phyloP scores from a whole-genome alignment of 2,888 invertebrate species.

The Drosophila histrio region DNA sequence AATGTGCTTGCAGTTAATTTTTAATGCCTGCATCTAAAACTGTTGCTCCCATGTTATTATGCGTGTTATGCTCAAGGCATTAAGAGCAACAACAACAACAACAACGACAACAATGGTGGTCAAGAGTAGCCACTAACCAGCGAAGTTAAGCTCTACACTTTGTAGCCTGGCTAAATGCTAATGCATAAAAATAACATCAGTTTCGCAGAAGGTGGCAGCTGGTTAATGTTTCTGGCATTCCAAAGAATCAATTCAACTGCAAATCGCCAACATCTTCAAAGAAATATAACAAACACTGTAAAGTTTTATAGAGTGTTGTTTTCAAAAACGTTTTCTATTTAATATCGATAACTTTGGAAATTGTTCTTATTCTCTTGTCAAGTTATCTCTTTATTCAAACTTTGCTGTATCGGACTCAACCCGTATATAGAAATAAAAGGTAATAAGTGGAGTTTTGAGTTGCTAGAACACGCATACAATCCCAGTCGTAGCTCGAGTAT shows the following conservation, averaged over 20 bases:
- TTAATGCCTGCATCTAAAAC: constrained; percentile 71
- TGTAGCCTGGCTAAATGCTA: constrained; percentile 55
- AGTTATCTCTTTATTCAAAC: neutral
- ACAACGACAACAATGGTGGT: constrained; percentile 27
- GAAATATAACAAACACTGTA: neutral
- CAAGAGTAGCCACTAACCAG: constrained; percentile 35
- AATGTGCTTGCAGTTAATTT: constrained; percentile 70
- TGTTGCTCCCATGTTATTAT: constrained; percentile 72
- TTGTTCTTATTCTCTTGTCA: neutral
- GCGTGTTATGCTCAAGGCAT: constrained; percentile 63
- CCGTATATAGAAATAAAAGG: constrained; percentile 13
- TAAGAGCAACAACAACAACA: constrained; percentile 21
- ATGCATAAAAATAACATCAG: constrained; percentile 55
- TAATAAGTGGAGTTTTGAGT: constrained; percentile 21
- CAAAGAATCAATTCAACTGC: neutral
- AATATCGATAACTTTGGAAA: constrained; percentile 2
- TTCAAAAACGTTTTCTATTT: constrained; percentile 5
- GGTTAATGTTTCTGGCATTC: constrained; percentile 9
- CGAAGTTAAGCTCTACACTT: constrained; percentile 44
- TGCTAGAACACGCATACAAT: constrained; percentile 24
- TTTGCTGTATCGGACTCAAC: constrained; percentile 5
- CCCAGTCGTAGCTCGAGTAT: constrained; percentile 14
- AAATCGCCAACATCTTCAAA: neutral
- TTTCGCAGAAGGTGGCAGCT: constrained; percentile 12
- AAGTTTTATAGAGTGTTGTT: neutral